Evolutionary conservation across 35 echinoderm and acorn worm species (phyloP), one percentile per base, ranked within the genome.

Genomic region (Eucidaris tribuloides): DNA sequence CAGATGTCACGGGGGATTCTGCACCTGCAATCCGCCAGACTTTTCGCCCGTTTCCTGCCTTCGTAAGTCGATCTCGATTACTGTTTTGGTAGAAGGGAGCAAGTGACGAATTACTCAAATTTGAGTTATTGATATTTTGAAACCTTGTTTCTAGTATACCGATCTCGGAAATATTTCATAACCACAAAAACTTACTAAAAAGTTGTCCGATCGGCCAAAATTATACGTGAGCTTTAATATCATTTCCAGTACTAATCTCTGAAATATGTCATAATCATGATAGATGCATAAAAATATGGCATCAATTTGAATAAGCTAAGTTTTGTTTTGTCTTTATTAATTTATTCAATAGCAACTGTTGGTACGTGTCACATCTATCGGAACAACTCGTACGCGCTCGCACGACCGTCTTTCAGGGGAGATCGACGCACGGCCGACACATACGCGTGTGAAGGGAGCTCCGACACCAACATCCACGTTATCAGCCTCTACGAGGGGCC

Each of bases 401-500:
- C 76, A 2, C 71, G 13, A 15, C 56, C 87, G 30, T 60, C 71
- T 0, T 74, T 65, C 42, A 41, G 43, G 3, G 89, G 76, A 23
- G 60, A 49, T 3, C 19, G 28, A 23, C 79, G 57, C 18, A 37
- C 36, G 17, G 66, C 83, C 9, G 86, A 96, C 46, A 96, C 72
- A 9, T 96, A 79, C 49, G 43, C 66, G 4, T 78, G 80, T 29
- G n/a, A 78, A 23, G 55, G 60, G 31, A 65, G 77, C 30, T 28
- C 30, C 1, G 34, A 15, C 24, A 49, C 62, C 24, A 77, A 79
- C 2, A 63, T 90, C 11, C 87, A 90, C 34, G 65, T 90, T 19
- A 49, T 96, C 0, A 64, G 66, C 19, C 87, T 96, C 0, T 86
- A 96, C 46, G 92, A 96, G 46, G 92, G 87, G 2, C 85, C 85